These are phyloP conservation scores for Calephelis virginiensis DNA, from an alignment of 1,140 invertebrate species.

Conservation along the genomic window DNA sequence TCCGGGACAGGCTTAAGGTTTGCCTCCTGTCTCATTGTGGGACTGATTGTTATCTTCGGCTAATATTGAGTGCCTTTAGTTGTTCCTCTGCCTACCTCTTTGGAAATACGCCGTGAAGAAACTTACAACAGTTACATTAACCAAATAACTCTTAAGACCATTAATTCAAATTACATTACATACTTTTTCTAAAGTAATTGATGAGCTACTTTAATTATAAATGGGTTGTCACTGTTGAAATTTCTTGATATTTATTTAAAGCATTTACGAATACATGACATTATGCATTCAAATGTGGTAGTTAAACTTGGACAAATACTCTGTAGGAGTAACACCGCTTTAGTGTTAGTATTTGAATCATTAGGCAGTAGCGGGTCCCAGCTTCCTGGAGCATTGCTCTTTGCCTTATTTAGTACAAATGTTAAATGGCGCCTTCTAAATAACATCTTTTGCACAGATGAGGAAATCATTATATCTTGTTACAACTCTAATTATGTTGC, in stretches of 20 bases:
- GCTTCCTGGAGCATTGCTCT: conserved; percentile 32
- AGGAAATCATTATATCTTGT: conserved; percentile 27
- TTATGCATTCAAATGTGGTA: conserved; percentile 3
- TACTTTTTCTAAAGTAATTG: background rate
- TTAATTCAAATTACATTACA: background rate
- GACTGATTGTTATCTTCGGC: no score
- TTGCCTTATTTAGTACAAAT: conserved; percentile 31
- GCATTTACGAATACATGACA: background rate
- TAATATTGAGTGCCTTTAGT: no score
- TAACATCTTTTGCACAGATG: conserved; percentile 33
- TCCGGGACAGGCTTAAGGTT: no score
- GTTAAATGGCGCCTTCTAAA: conserved; percentile 35
- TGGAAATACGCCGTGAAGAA: no score
- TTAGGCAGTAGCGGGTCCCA: conserved; percentile 26
- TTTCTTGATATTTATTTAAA: background rate
- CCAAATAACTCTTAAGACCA: conserved; percentile 1
- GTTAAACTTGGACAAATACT: background rate
- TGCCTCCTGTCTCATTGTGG: no score
- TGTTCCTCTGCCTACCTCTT: no score
- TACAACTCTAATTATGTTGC: conserved; percentile 9
- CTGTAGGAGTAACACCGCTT: conserved; percentile 6
- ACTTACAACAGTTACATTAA: background rate
- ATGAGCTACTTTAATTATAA: no score
- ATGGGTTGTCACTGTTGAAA: no score
- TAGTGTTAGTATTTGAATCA: background rate